Evolutionary conservation across 2,113 vertebrate genomes (phyloP), one percentile per base, ranked within the genome.

Genomic region (Xenotilapia flavipinnis): DNA sequence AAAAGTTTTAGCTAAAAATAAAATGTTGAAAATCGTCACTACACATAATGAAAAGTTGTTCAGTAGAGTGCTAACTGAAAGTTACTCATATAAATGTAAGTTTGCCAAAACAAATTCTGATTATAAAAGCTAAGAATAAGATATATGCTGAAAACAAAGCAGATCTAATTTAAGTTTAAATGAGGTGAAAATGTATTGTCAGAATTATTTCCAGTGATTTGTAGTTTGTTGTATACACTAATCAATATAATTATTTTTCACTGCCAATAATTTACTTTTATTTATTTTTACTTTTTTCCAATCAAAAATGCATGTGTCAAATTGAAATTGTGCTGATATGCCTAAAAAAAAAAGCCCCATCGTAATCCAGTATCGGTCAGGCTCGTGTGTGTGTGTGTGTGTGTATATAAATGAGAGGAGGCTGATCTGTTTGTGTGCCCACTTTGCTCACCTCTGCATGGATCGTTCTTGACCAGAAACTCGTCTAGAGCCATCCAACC

Each of bases 401-500:
- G 19, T 82, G 7, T 62, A 5, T 83, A 14, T 65, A 17, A 7
- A 4, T 26, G 17, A 28, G 26, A 51, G 0, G 40, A 5, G 13
- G 40, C 10, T 47, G 49, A 1, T 36, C 6, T n/a, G 2, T 54
- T n/a, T 15, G 31, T 77, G 45, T 10, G 56, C 9, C 1, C 21
- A 54, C 68, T 13, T 1, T 60, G 58, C 96, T 97, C 96, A 99
- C 99, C 99, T 98, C 99, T 97, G 95, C 99, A 99, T 8, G 98
- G 98, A 90, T 99, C 99, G 0, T 99, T 99, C 93, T 99, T 99
- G 82, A 99, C 99, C 3, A 99, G 90, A 23, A 99, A 99, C 82
- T 99, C 99, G 42, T 99, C 99, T 92, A 99, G 96, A 45, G 99
- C 99, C 99, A 99, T 99, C 99, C 99, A 99, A 1, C 99, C 99